A percentile compares a stretch with the other conserved stretches of the same genome.
phyloP scores from a whole-genome alignment of 2,113 vertebrate genomes.

The Ptychochromis oligacanthus region DNA sequence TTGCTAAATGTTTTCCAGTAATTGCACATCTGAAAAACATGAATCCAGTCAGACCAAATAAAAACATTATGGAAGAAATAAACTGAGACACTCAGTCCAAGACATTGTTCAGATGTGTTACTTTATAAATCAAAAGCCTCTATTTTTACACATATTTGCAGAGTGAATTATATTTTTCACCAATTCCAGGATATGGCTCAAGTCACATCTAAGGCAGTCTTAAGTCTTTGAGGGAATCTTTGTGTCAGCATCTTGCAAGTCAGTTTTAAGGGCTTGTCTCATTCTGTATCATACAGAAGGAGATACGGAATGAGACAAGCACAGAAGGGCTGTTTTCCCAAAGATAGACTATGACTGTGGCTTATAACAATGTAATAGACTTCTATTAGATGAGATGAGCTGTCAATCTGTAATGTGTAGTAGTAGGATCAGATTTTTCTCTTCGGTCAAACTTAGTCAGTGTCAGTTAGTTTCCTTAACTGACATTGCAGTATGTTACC shows the following conservation, averaged over 20 bases:
- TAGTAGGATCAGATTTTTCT: no score
- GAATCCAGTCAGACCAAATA: constrained; percentile 1
- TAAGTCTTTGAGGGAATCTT: neutral
- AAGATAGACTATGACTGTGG: neutral
- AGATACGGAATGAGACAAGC: neutral
- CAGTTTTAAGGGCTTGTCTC: neutral
- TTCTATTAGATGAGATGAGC: neutral
- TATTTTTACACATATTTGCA: neutral
- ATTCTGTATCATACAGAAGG: neutral
- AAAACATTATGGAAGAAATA: neutral
- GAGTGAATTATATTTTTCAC: neutral
- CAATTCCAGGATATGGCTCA: neutral
- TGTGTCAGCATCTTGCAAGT: neutral
- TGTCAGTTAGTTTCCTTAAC: no score
- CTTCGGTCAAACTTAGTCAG: no score
- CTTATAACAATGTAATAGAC: neutral
- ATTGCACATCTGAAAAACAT: constrained; percentile 2
- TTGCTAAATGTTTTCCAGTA: neutral
- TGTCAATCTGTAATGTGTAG: no score
- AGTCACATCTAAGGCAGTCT: neutral
- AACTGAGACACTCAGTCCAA: neutral
- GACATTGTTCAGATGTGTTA: neutral
- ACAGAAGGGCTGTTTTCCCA: neutral
- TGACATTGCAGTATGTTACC: no score
- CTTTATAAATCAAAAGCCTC: neutral